A percentile compares a stretch with the other conserved stretches of the same genome.
phyloP scores from a whole-genome alignment of 1,140 invertebrate species.

The Drosophila tani region DNA sequence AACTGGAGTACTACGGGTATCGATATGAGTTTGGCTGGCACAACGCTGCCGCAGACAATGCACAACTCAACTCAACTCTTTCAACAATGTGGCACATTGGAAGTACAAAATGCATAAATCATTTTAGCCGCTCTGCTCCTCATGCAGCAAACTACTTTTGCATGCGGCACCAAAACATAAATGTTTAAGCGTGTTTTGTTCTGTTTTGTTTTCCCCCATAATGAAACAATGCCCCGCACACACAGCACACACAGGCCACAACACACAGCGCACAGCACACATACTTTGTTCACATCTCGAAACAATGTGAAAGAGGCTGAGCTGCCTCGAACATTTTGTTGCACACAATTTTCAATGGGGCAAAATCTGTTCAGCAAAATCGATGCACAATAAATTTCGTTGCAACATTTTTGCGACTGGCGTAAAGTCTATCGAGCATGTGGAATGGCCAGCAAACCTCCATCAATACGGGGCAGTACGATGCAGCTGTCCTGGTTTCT shows the following conservation, averaged over 20 bases:
- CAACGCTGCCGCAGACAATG: constrained; percentile 38
- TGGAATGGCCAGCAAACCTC: constrained; percentile 31
- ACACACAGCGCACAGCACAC: constrained; percentile 21
- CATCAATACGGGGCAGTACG: constrained; percentile 45
- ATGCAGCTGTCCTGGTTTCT: constrained; percentile 40
- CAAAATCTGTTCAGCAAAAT: constrained; percentile 65
- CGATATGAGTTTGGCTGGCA: constrained; percentile 15
- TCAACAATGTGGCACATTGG: constrained; percentile 75
- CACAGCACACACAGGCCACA: not conserved
- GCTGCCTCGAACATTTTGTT: constrained; percentile 56
- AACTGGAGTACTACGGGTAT: not conserved
- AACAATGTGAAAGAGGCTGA: constrained; percentile 57
- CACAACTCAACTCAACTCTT: constrained; percentile 36
- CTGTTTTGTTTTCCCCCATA: constrained; percentile 47
- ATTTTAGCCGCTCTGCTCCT: constrained; percentile 39
- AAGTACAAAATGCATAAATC: constrained; percentile 75
- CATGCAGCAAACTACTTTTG: constrained; percentile 51
- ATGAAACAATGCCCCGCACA: constrained; percentile 49
- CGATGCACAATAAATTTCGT: constrained; percentile 66
- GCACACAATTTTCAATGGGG: constrained; percentile 53
- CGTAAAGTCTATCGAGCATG: constrained; percentile 58
- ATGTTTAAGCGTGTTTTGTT: constrained; percentile 71
- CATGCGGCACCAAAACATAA: constrained; percentile 59
- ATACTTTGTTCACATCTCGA: constrained; percentile 54
- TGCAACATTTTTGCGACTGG: constrained; percentile 65